phyloP scores from a whole-genome alignment of 2,113 vertebrate genomes.

The Hippocampus zosterae region DNA sequence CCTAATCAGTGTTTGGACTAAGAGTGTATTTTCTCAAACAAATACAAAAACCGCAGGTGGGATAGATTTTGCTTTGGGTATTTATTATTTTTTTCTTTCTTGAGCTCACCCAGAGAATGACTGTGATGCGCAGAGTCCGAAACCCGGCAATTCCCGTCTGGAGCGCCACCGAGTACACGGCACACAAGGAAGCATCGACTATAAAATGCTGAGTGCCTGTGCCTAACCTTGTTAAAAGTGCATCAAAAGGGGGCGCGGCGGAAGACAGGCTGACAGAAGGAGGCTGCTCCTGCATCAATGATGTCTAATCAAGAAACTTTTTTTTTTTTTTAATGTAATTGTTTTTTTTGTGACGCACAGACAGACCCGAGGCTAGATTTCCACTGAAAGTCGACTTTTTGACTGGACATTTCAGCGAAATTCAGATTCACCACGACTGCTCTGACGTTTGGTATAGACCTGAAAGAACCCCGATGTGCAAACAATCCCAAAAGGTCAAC shows the following conservation, averaged over 20 bases:
- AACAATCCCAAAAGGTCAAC: too few relatives aligned
- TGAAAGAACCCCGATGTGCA: too few relatives aligned
- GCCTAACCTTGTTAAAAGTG: constrained; percentile 46
- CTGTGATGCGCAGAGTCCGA: neutral
- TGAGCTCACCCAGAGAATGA: neutral
- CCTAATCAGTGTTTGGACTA: constrained; percentile 17
- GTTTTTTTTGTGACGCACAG: neutral
- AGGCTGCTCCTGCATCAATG: constrained; percentile 46
- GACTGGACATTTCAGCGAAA: too few relatives aligned
- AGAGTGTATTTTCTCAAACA: constrained; percentile 1
- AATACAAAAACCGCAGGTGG: neutral
- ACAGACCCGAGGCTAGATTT: neutral
- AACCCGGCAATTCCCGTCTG: neutral
- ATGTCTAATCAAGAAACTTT: constrained; percentile 36
- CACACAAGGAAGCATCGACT: constrained; percentile 10
- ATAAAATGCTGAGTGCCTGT: constrained; percentile 9
- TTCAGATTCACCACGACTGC: too few relatives aligned
- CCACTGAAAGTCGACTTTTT: neutral
- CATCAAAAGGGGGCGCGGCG: constrained; percentile 28
- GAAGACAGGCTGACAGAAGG: constrained; percentile 37
- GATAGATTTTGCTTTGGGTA: constrained; percentile 1
- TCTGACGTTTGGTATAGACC: too few relatives aligned
- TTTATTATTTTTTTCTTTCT: neutral
- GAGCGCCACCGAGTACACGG: constrained; percentile 6
- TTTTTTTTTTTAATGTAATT: constrained; percentile 1